Evolutionary conservation across 2,888 invertebrate genomes (phyloP).

Genomic region (Sialis fuliginosa): DNA sequence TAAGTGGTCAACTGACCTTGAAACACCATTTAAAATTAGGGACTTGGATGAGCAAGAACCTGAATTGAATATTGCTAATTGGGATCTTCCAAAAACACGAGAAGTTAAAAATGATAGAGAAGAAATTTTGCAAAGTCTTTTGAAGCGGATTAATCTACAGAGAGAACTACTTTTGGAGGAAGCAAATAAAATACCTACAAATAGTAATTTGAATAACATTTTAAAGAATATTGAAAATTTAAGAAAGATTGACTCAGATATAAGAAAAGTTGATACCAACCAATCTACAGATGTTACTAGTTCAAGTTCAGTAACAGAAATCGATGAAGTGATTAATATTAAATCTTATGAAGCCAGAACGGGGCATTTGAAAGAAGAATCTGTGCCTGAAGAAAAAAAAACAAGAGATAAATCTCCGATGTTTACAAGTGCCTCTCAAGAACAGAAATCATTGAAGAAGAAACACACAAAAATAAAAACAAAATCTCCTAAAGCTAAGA

Average conservation of each 20-base stretch:
- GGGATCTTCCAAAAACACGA: conserved; percentile 9
- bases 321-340: too few species aligned
- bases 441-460: too few species aligned
- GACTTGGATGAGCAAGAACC: conserved; percentile 8
- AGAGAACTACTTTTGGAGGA: conserved; percentile 22
- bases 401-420: not conserved
- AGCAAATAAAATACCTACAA: conserved; percentile 17
- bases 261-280: too few species aligned
- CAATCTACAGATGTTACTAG: too few species aligned
- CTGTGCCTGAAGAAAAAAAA: not conserved
- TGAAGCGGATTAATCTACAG: conserved; percentile 21
- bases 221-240: conserved; percentile 10
- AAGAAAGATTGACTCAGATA: not conserved
- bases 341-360: too few species aligned
- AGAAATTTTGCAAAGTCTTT: conserved; percentile 17
- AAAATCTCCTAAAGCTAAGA: too few species aligned
- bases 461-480: too few species aligned
- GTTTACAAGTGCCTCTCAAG: not conserved
- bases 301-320: too few species aligned
- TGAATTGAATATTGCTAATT: conserved; percentile 10
- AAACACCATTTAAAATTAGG: conserved; percentile 9
- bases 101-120: not conserved
- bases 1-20: conserved; percentile 3
- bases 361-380: not conserved
- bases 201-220: conserved; percentile 15